phyloP scores from a whole-genome alignment of 2,888 invertebrate species.

The Artemia sinica region DNA sequence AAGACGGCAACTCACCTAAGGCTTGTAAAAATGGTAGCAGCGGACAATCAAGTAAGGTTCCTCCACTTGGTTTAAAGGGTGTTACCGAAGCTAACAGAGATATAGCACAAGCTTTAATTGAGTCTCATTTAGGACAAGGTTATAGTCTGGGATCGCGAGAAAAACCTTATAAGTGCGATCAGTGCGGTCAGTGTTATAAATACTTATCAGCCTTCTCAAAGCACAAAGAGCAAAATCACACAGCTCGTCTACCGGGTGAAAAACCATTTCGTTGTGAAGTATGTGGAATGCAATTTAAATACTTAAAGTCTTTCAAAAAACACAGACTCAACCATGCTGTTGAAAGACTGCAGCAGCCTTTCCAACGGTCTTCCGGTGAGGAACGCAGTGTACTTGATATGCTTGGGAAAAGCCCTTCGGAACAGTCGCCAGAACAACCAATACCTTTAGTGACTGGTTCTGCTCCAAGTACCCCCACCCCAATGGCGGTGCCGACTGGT shows the following conservation, averaged over 20 bases:
- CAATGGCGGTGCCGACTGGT: neutral
- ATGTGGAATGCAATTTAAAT: conserved; percentile 78
- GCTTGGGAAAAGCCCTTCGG: conserved; percentile 15
- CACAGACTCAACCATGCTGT: conserved; percentile 70
- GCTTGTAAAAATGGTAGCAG: neutral
- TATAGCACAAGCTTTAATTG: conserved; percentile 18
- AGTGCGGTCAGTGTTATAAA: conserved; percentile 74
- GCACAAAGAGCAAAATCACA: conserved; percentile 73
- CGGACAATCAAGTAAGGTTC: conserved; percentile 1
- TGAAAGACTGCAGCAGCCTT: conserved; percentile 28
- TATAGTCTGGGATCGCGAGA: conserved; percentile 53
- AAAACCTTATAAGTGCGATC: conserved; percentile 77
- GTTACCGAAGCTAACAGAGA: neutral
- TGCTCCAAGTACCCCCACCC: conserved; percentile 15
- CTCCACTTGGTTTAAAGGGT: conserved; percentile 4
- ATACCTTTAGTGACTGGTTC: neutral
- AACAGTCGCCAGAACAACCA: conserved; percentile 8
- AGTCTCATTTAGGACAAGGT: conserved; percentile 21
- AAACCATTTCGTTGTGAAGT: conserved; percentile 78
- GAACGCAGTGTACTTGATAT: conserved; percentile 24
- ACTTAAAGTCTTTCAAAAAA: conserved; percentile 74
- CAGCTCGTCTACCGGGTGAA: conserved; percentile 67
- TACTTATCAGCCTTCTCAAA: conserved; percentile 67
- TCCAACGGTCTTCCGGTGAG: conserved; percentile 34
- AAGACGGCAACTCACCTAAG: conserved; percentile 2